Base-by-base conservation (phyloP, 2,113 vertebrate species). In the Empidonax alnorum region DNA sequence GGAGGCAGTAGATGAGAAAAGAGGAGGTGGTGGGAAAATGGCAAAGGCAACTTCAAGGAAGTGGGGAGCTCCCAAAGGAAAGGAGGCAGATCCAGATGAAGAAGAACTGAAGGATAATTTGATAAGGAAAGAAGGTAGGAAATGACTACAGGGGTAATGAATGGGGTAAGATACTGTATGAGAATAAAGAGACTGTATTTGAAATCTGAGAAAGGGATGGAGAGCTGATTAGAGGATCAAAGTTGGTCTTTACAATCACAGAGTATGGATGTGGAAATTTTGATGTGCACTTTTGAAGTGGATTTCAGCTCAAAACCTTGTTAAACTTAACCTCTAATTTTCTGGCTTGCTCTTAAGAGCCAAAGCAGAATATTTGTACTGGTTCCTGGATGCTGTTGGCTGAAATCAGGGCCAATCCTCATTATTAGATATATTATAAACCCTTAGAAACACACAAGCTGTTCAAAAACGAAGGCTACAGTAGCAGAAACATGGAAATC, bases 141-240 rank as follows among this genome's bases (percentile, higher is more conserved):
- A 71, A 49, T 41, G 1, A 67, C 39, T 41, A 28, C 0, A 0
- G 21, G 8, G 6, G 47, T 11, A 31, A 17, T 61, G 18, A 66
- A 46, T 12, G 14, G 31, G 24, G 24, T 82, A 33, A 86, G 19
- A 30, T 8, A 7, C 4, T 69, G 10, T 17, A 28, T 72, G 24
- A 81, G 35, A 9, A 7, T 69, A 81, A 67, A 63, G 39, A 66
- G 55, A 7, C 13, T 12, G 39, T 41, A 12, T 46, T 42, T 59
- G 88, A 69, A 73, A 55, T 55, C 5, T 69, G 44, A 77, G 55
- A 47, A 69, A 84, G 39, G 10, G 22, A 87, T 49, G 73, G 27
- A 52, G 18, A 59, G 46, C 25, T 59, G 39, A 5, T 31, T 44
- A 55, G 17, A 46, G 30, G 12, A 21, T 50, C 47, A 81, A 80